Evolutionary conservation across 2,888 invertebrate species (phyloP).

Genomic region (Omphaloscelis lunosa): DNA sequence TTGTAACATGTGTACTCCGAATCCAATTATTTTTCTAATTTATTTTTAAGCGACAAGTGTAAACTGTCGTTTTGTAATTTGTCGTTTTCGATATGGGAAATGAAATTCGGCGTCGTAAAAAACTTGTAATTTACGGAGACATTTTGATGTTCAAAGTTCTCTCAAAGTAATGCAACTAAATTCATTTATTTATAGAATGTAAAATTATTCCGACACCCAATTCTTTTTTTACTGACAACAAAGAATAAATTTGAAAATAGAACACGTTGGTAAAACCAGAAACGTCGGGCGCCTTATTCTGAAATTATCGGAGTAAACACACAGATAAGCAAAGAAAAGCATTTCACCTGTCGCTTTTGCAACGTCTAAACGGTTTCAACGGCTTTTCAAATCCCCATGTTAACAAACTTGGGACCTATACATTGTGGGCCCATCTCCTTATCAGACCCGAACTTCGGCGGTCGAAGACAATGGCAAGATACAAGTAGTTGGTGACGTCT

Average conservation of each 20-base stretch:
- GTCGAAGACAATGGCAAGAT: conserved; percentile 80
- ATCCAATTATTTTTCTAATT: conserved; percentile 71
- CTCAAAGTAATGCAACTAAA: conserved; percentile 33
- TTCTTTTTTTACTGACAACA: conserved; percentile 20
- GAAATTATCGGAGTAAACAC: conserved; percentile 41
- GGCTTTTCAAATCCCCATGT: conserved; percentile 82
- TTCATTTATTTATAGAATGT: conserved; percentile 38
- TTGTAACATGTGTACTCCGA: conserved; percentile 41
- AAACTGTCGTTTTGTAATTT: conserved; percentile 58
- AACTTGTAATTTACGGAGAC: conserved; percentile 41
- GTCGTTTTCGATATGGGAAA: conserved; percentile 53
- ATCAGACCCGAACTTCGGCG: conserved; percentile 83
- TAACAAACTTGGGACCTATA: conserved; percentile 82
- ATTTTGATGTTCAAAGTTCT: conserved; percentile 53
- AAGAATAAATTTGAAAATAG: conserved; percentile 45
- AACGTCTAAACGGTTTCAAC: conserved; percentile 67
- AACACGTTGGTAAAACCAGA: conserved; percentile 29
- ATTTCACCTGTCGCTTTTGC: conserved; percentile 70
- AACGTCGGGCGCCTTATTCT: conserved; percentile 43
- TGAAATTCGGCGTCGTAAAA: conserved; percentile 56
- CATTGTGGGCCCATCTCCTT: conserved; percentile 79
- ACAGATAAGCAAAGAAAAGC: conserved; percentile 71
- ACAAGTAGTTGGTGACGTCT: conserved; percentile 74
- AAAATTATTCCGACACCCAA: conserved; percentile 21
- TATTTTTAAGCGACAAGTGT: conserved; percentile 65